A percentile compares a stretch with the other conserved stretches of the same genome.
Conservation (phyloP, 2,113 vertebrate genomes). For the Otocyon megalotis region DNA sequence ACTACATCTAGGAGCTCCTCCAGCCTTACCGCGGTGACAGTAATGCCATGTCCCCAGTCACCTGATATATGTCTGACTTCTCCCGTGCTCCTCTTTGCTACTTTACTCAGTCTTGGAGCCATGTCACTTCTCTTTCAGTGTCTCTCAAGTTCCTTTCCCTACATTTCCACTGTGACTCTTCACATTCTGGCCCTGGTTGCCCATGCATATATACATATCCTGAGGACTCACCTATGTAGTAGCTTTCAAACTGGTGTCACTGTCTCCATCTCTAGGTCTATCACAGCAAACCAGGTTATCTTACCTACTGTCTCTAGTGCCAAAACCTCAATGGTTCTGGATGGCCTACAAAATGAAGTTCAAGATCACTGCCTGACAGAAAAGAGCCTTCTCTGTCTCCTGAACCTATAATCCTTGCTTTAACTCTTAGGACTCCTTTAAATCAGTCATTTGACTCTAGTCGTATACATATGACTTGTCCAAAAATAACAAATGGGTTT, state of each 20-base stretch:
- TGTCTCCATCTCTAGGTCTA: not conserved
- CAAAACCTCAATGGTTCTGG: slow-evolving; percentile 26
- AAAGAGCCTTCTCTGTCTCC: not conserved
- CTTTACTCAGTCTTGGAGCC: not conserved
- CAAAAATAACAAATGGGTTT: slow-evolving; percentile 18
- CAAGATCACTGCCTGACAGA: not conserved
- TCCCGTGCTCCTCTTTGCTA: not conserved
- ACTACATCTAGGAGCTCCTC: not conserved
- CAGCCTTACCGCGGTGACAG: not conserved
- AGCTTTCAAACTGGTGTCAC: not conserved
- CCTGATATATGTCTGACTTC: not conserved
- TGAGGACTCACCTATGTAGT: not conserved
- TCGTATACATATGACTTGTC: not conserved
- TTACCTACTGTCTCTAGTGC: not conserved
- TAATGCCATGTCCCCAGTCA: not conserved
- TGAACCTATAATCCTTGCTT: not conserved
- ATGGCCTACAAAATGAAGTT: slow-evolving; percentile 26
- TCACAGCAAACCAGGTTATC: not conserved
- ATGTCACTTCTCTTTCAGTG: not conserved
- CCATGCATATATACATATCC: not conserved
- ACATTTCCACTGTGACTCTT: not conserved
- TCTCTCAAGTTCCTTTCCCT: not conserved
- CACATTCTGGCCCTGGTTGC: not conserved
- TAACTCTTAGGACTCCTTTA: not conserved
- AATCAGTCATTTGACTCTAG: not conserved